Percentiles rank a stretch among this genome's conserved stretches.
Evolutionary conservation across 1,140 invertebrate species (phyloP).

Genomic region (Diprion similis): DNA sequence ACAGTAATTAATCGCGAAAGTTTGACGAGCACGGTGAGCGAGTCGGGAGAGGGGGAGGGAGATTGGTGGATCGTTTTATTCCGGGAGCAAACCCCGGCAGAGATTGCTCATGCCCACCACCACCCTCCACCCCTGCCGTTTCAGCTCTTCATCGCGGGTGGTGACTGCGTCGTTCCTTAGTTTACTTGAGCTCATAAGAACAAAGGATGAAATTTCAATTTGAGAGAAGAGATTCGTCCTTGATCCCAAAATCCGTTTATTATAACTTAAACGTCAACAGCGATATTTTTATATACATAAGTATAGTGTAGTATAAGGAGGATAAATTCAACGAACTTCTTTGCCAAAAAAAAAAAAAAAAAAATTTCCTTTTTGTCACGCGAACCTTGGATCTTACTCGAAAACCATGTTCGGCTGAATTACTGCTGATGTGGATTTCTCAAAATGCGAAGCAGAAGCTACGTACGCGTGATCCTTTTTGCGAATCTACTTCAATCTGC

Average conservation of each 20-base stretch:
- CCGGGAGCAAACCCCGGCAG: neutral
- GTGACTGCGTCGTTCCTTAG: neutral
- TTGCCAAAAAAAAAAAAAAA: too few species aligned
- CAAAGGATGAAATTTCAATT: constrained; percentile 40
- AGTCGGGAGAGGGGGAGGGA: neutral
- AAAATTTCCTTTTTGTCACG: too few species aligned
- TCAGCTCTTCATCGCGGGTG: neutral
- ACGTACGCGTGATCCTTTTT: too few species aligned
- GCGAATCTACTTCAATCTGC: neutral
- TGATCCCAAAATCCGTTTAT: constrained; percentile 32
- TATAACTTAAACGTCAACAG: constrained; percentile 31
- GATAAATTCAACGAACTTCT: too few species aligned
- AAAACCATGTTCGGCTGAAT: too few species aligned
- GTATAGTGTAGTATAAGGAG: too few species aligned
- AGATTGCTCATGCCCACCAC: neutral
- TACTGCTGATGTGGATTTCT: too few species aligned
- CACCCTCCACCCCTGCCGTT: neutral
- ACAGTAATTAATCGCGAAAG: constrained; percentile 4
- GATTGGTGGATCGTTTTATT: neutral
- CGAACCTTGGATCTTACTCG: too few species aligned
- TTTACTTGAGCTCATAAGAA: constrained; percentile 11
- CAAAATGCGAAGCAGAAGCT: too few species aligned
- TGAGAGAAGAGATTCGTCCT: constrained; percentile 23
- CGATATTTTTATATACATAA: neutral
- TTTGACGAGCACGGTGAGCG: neutral